Percentiles rank a stretch among this genome's conserved stretches.
Evolutionary conservation across 1,140 invertebrate species (phyloP).

Genomic region (Penaeus japonicus): DNA sequence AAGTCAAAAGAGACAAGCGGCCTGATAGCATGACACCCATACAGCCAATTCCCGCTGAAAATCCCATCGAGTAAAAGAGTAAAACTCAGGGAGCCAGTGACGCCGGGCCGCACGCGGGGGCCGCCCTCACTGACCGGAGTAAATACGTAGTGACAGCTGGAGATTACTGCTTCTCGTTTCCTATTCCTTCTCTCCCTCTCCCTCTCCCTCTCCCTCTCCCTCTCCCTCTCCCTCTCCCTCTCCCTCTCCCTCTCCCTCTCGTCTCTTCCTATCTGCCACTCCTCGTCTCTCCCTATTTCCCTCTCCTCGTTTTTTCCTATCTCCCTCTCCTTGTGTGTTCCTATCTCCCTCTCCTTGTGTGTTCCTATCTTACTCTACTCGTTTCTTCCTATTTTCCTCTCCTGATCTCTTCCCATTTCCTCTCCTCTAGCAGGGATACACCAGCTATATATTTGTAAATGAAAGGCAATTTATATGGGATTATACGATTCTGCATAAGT

Average conservation of each 20-base stretch:
- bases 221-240: background rate
- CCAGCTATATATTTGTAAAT: too few relatives aligned
- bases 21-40: too few relatives aligned
- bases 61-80: too few relatives aligned
- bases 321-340: background rate
- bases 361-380: background rate
- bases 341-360: background rate
- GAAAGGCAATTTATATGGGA: too few relatives aligned
- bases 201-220: background rate
- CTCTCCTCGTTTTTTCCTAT: background rate
- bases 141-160: too few relatives aligned
- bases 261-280: background rate
- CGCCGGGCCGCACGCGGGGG: too few relatives aligned
- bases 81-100: too few relatives aligned
- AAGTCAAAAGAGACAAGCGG: too few relatives aligned
- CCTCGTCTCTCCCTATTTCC: background rate
- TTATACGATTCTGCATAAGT: too few relatives aligned
- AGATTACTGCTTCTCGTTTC: background rate
- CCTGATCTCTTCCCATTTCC: background rate
- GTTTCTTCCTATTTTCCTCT: background rate
- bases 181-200: background rate
- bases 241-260: background rate
- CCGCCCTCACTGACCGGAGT: background rate
- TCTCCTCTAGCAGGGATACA: too few relatives aligned
- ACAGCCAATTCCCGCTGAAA: too few relatives aligned